These are phyloP conservation scores for Diploptera punctata DNA, from an alignment of 2,888 invertebrate species.

Conservation along the genomic window DNA sequence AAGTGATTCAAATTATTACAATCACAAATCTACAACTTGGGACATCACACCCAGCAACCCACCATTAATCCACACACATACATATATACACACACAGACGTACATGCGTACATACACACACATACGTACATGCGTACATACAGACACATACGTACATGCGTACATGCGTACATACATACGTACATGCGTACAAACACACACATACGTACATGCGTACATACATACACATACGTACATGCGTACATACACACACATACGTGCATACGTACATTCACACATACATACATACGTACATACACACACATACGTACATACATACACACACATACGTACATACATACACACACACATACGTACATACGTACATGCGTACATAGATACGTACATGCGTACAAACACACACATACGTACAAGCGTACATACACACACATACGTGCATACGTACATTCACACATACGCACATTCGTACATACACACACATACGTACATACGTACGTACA, in stretches of 20 bases:
- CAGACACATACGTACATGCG: neutral
- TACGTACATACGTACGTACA: neutral
- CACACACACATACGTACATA: neutral
- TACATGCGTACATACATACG: neutral
- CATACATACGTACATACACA: neutral
- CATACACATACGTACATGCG: neutral
- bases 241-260: neutral
- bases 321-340: neutral
- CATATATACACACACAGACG: too few relatives aligned
- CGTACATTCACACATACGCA: neutral
- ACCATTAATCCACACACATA: too few relatives aligned
- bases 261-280: too few relatives aligned
- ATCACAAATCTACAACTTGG: too few relatives aligned
- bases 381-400: neutral
- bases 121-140: neutral
- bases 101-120: too few relatives aligned
- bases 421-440: too few relatives aligned
- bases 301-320: neutral
- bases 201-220: neutral
- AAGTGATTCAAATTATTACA: too few relatives aligned
- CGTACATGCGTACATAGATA: neutral
- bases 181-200: too few relatives aligned
- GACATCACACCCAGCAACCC: too few relatives aligned
- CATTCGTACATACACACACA: neutral
- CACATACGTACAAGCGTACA: neutral